Evolutionary conservation across 1,140 invertebrate genomes (phyloP).

Genomic region (Aphidius gifuensis): DNA sequence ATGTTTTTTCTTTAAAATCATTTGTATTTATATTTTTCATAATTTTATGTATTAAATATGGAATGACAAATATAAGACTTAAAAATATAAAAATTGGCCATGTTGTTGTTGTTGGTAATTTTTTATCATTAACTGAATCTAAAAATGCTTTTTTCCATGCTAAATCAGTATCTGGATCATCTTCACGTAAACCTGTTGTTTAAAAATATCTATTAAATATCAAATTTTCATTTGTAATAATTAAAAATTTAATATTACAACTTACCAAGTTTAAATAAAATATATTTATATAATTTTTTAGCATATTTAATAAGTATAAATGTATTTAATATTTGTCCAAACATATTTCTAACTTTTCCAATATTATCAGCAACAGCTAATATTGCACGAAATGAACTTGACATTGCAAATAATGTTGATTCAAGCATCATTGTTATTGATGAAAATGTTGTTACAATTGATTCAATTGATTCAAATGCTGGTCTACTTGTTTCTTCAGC

Average conservation of each 20-base stretch:
- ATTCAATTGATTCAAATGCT: constrained; percentile 93
- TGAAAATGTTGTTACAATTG: constrained; percentile 84
- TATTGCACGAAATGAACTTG: constrained; percentile 92
- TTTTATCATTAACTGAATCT: constrained; percentile 42
- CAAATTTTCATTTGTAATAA: too few relatives aligned
- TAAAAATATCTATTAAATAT: too few relatives aligned
- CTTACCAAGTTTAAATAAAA: constrained; percentile 67
- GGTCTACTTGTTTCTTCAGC: constrained; percentile 87
- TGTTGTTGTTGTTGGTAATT: constrained; percentile 48
- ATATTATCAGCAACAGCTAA: constrained; percentile 94
- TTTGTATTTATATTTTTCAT: constrained; percentile 53
- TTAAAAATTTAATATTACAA: constrained; percentile 29
- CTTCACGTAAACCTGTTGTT: constrained; percentile 46
- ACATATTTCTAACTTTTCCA: constrained; percentile 74
- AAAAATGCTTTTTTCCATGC: constrained; percentile 44
- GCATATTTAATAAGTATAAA: constrained; percentile 77
- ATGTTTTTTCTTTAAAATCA: constrained; percentile 48
- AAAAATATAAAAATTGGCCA: constrained; percentile 81
- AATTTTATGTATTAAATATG: constrained; percentile 88
- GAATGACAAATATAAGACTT: constrained; percentile 81
- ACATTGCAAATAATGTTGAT: constrained; percentile 91
- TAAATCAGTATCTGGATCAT: constrained; percentile 52
- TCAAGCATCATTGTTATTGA: constrained; percentile 96
- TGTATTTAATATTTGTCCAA: constrained; percentile 80
- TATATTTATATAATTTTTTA: constrained; percentile 75